phyloP scores from a whole-genome alignment of 1,140 invertebrate species.

The Latrodectus geometricus region DNA sequence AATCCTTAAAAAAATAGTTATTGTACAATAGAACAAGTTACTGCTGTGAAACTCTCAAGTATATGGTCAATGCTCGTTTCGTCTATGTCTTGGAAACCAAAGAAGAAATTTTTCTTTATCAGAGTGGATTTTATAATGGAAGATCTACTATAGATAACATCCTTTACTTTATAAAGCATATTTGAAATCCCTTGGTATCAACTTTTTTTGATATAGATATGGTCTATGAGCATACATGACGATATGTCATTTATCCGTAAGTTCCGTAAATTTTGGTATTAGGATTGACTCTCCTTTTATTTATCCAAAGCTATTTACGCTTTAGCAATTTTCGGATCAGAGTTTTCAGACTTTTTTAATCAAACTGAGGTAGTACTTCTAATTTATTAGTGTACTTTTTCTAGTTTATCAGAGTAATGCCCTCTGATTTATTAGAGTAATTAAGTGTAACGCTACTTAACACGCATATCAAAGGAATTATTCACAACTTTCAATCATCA shows the following conservation, averaged over 20 bases:
- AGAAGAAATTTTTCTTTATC: neutral
- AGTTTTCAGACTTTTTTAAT: neutral
- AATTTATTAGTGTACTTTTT: no score
- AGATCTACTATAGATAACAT: neutral
- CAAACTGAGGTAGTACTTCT: neutral
- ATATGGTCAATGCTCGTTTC: neutral
- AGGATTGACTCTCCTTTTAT: no score
- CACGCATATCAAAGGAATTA: neutral
- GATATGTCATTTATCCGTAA: neutral
- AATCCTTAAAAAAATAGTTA: neutral
- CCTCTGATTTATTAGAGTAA: no score
- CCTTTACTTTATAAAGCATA: neutral
- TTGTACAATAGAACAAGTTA: neutral
- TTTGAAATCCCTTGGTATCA: neutral
- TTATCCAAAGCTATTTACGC: no score
- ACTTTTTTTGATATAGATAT: neutral
- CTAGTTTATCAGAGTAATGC: no score
- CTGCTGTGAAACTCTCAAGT: neutral
- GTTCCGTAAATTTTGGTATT: no score
- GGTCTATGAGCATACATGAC: neutral
- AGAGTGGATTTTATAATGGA: neutral
- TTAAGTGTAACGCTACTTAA: neutral
- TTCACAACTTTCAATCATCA: neutral
- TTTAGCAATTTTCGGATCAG: neutral
- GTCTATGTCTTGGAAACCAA: neutral